phyloP scores from a whole-genome alignment of 2,888 invertebrate genomes.

The Liodrosophila aerea region DNA sequence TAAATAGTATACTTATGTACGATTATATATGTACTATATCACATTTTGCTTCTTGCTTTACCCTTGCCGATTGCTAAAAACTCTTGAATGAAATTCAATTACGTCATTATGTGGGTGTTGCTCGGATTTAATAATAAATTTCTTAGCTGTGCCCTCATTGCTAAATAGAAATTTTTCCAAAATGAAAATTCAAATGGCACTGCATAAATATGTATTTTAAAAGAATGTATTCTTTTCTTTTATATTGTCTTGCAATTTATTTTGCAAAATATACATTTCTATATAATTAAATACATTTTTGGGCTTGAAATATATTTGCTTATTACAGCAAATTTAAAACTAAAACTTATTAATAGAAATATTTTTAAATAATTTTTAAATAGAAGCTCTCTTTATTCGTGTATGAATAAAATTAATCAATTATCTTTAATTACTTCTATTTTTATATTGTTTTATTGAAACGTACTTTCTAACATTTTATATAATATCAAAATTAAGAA shows the following conservation, averaged over 20 bases:
- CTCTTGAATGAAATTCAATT: conserved; percentile 64
- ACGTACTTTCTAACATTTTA: no score
- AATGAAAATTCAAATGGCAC: conserved; percentile 9
- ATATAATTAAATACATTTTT: no score
- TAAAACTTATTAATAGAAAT: no score
- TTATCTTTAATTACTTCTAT: no score
- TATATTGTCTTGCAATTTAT: background rate
- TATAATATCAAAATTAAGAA: conserved; percentile 1
- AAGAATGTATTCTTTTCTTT: conserved; percentile 23
- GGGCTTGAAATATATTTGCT: no score
- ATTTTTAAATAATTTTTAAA: no score
- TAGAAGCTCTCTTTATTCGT: no score
- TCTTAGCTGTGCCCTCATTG: conserved; percentile 21
- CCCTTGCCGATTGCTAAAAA: conserved; percentile 27
- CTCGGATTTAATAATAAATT: conserved; percentile 50
- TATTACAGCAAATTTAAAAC: no score
- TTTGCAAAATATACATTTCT: no score
- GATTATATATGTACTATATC: no score
- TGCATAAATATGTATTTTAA: conserved; percentile 5
- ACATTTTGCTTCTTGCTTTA: conserved; percentile 19
- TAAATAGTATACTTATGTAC: background rate
- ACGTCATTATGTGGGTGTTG: conserved; percentile 63
- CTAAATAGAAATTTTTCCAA: conserved; percentile 27
- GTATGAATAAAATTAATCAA: no score
- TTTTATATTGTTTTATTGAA: no score